A percentile compares a stretch with the other conserved stretches of the same genome.
phyloP scores from a whole-genome alignment of 2,113 vertebrate species.

The Trogon melanurus region DNA sequence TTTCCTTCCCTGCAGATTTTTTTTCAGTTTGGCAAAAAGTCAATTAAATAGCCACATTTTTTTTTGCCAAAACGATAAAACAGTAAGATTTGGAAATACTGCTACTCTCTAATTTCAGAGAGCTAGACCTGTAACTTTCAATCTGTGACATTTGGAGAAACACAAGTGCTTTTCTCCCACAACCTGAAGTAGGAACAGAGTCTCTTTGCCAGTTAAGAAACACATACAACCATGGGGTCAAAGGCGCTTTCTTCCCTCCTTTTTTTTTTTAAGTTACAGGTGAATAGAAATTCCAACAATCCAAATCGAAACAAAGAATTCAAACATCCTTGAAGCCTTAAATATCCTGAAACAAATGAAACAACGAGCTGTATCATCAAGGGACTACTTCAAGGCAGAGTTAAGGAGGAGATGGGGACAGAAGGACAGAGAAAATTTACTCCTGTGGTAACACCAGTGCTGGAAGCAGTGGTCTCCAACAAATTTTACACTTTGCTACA shows the following conservation, averaged over 20 bases:
- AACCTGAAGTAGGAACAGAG: neutral
- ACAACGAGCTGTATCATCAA: rapidly evolving
- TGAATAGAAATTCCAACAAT: neutral
- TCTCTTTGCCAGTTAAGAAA: neutral
- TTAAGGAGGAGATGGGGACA: neutral
- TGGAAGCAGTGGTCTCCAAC: neutral
- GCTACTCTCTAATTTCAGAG: neutral
- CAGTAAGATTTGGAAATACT: neutral
- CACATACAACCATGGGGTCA: neutral
- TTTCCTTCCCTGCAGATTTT: neutral
- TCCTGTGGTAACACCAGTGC: neutral
- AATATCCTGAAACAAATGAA: neutral
- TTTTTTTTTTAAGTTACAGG: neutral
- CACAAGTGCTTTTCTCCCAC: neutral
- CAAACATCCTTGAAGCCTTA: neutral
- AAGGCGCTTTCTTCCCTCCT: neutral
- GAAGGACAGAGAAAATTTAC: neutral
- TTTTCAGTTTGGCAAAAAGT: neutral
- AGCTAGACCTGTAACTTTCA: neutral
- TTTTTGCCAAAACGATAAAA: neutral
- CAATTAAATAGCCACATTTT: neutral
- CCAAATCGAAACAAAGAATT: neutral
- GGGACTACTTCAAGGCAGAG: neutral
- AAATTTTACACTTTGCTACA: neutral
- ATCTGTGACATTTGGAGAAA: neutral